Evolutionary conservation across 1,140 invertebrate genomes (phyloP).

Genomic region (Hormaphis cornu): DNA sequence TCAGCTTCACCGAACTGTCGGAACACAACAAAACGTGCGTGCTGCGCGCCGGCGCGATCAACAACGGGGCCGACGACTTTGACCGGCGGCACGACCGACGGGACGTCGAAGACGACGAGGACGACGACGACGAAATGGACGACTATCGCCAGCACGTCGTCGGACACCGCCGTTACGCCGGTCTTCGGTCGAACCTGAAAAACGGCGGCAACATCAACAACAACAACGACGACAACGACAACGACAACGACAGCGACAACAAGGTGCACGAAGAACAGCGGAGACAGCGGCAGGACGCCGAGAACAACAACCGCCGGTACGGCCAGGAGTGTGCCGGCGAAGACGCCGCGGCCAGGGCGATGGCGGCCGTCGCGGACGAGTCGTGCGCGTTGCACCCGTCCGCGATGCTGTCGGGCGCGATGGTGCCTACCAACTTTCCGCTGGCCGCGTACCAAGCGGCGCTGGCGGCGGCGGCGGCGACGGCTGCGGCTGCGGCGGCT

Average conservation of each 20-base stretch:
- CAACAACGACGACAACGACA: slow-evolving; percentile 51
- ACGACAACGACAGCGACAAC: slow-evolving; percentile 50
- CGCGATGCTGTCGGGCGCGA: slow-evolving; percentile 35
- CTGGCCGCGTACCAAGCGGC: slow-evolving; percentile 44
- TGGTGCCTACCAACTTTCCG: slow-evolving; percentile 47
- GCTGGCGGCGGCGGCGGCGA: too few relatives aligned
- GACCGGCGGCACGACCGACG: slow-evolving; percentile 49
- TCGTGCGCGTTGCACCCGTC: background rate
- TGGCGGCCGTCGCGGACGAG: slow-evolving; percentile 37
- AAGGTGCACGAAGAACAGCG: slow-evolving; percentile 46
- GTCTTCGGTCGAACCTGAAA: slow-evolving; percentile 35
- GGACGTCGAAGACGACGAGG: slow-evolving; percentile 46
- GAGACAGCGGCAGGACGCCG: slow-evolving; percentile 61
- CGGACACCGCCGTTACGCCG: slow-evolving; percentile 45
- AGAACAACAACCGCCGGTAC: slow-evolving; percentile 59
- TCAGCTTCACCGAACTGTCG: slow-evolving; percentile 35
- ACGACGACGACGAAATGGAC: slow-evolving; percentile 56
- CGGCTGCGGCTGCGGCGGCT: too few relatives aligned
- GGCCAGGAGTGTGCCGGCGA: slow-evolving; percentile 45
- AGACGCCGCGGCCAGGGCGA: slow-evolving; percentile 42
- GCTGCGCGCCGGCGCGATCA: slow-evolving; percentile 21
- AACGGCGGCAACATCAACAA: slow-evolving; percentile 47
- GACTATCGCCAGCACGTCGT: slow-evolving; percentile 60
- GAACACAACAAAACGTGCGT: slow-evolving; percentile 38
- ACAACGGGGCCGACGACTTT: slow-evolving; percentile 24